A percentile compares a stretch with the other conserved stretches of the same genome.
phyloP scores from a whole-genome alignment of 1,140 invertebrate species.

The Oscheius sp. region DNA sequence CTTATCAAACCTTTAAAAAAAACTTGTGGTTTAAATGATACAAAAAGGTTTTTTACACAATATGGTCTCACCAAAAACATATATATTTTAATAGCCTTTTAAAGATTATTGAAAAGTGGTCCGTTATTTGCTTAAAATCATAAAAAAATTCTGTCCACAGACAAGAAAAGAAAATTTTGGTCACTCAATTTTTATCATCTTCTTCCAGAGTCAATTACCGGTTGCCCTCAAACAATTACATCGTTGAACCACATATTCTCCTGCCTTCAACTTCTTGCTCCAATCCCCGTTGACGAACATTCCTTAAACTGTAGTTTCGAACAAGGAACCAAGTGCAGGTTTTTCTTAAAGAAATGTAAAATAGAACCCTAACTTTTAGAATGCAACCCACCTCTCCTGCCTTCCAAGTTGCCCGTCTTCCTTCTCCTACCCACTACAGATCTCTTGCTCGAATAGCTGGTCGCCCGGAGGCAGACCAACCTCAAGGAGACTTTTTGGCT shows the following conservation, averaged over 20 bases:
- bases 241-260: background rate
- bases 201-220: too few relatives aligned
- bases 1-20: too few relatives aligned
- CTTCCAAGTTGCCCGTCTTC: constrained; percentile 16
- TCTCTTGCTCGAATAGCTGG: constrained; percentile 8
- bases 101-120: too few relatives aligned
- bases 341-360: background rate
- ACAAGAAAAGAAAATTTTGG: too few relatives aligned
- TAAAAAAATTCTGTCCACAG: too few relatives aligned
- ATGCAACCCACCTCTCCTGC: background rate
- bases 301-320: constrained; percentile 3
- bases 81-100: too few relatives aligned
- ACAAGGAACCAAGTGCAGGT: constrained; percentile 14
- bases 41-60: too few relatives aligned
- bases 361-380: background rate
- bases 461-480: constrained; percentile 9
- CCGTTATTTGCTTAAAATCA: too few relatives aligned
- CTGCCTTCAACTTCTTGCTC: constrained; percentile 13
- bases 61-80: too few relatives aligned
- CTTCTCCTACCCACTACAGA: constrained; percentile 11
- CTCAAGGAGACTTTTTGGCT: constrained; percentile 17
- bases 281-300: background rate
- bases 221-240: background rate
- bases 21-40: too few relatives aligned
- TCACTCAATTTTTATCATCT: too few relatives aligned